Evolutionary conservation across 2,797 vertebrate genomes (phyloP), one percentile per base, ranked within the genome.

Genomic region (Fistularia commersonii): DNA sequence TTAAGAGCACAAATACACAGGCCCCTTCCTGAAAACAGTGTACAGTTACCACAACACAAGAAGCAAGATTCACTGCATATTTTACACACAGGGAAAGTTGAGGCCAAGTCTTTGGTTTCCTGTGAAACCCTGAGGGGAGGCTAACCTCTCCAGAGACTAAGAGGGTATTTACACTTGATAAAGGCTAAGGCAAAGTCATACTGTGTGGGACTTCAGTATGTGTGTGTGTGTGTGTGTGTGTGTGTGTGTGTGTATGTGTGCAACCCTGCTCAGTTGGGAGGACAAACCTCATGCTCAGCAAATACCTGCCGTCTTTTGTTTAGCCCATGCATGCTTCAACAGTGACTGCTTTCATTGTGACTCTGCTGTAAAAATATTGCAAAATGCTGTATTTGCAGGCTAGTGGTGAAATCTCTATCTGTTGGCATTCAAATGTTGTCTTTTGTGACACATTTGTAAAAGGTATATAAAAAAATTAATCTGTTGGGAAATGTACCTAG

Each of bases 281-380:
- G 23, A 64, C 37, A 41, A 74, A 72, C 55, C 42, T 43, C 74
- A 67, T 3, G 43, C 59, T 75, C 80, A 72, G 74, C 76, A 79
- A 80, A 84, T 74, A 80, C 32, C 60, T 31, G 45, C 38, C 10
- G 53, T 76, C 64, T 70, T 72, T 74, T 75, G 69, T 65, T 14
- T 56, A 59, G 59, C 40, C 12, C 47, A 8, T 51, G 13, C 48
- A 1, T 71, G 55, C 59, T 47, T 53, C 35, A 54, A 64, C 66
- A 44, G 15, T 57, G 57, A 46, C 35, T 32, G 1, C 11, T n/a
- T 31, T 37, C 10, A 11, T 2, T 8, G 10, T 7, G 45, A 48
- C 2, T 23, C 11, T 51, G 33, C 33, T 40, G 42, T 61, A 23
- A 41, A 59, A 65, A 71, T 13, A 11, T 63, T 65, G 54, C 51